Conservation (phyloP, 2,797 vertebrate genomes). For the Natrix natrix region DNA sequence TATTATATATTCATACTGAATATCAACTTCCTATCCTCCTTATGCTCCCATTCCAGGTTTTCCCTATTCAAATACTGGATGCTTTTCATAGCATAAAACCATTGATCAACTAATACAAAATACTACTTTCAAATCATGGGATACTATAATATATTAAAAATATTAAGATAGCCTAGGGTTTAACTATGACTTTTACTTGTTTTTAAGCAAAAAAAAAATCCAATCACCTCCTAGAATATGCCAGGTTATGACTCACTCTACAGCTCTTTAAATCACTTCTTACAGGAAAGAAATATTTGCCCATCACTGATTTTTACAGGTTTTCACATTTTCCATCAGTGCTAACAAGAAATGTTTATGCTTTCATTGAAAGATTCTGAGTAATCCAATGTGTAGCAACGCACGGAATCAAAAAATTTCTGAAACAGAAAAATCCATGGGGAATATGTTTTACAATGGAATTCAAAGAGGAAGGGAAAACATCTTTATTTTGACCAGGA, state of each 20-base stretch:
- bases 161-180: background rate
- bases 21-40: background rate
- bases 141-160: background rate
- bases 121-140: background rate
- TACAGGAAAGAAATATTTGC: background rate
- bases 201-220: background rate
- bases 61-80: background rate
- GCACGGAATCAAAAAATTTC: background rate
- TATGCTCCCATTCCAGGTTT: background rate
- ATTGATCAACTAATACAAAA: background rate
- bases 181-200: background rate
- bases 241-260: background rate
- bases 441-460: background rate
- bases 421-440: background rate
- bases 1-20: background rate
- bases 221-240: background rate
- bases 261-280: background rate
- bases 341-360: background rate
- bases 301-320: background rate
- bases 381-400: background rate
- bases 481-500: background rate
- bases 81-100: background rate
- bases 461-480: background rate
- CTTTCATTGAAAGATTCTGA: background rate
- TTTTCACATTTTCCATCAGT: background rate